Base-by-base conservation (phyloP, 2,888 invertebrate genomes). In the Dusona sp. region DNA sequence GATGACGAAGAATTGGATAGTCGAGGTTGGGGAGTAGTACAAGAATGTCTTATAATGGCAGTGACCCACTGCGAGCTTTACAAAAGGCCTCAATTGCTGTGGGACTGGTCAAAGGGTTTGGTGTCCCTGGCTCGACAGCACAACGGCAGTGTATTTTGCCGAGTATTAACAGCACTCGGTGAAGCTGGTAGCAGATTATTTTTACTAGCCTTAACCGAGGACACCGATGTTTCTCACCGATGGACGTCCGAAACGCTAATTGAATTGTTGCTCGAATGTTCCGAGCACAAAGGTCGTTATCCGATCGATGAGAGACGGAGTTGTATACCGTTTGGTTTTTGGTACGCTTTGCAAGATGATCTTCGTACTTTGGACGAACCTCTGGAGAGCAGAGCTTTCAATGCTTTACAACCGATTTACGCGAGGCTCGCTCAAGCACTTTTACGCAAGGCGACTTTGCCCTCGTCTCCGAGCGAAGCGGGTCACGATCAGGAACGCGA, bases 301-400 rank as follows among this genome's bases (percentile, higher is more conserved):
- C 98, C 98, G 0, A 95, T 97, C 4, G 98, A 99, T 91, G 99
- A 99, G 94, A 97, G 96, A 0, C 96, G 97, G 87, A 98, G 98
- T 92, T 97, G 97, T 85, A 95, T 98, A 88, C 96, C 98, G 0
- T 97, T 98, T 94, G 97, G 97, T 3, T 98, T 98, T 94, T 99
- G 99, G 99, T 99, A 98, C 93, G 96, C 97, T 81, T 94, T 99
- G 78, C 98, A 99, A 95, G 98, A 97, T 91, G 94, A 92, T 85
- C 85, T 92, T 1, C 33, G 72, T 0, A 92, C 90, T 1, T 67
- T 94, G 1, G 94, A 94, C 70, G 77, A 88, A 6, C 93, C 93
- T 0, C 29, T 91, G 3, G 93, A 94, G 3, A 89, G 74, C 13
- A 89, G 90, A 22, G 92, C 92, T 0, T 42, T 87, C 0, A 33